These are phyloP conservation scores for Zenarchopterus dispar DNA, from an alignment of 2,797 vertebrate genomes.

Conservation along the genomic window DNA sequence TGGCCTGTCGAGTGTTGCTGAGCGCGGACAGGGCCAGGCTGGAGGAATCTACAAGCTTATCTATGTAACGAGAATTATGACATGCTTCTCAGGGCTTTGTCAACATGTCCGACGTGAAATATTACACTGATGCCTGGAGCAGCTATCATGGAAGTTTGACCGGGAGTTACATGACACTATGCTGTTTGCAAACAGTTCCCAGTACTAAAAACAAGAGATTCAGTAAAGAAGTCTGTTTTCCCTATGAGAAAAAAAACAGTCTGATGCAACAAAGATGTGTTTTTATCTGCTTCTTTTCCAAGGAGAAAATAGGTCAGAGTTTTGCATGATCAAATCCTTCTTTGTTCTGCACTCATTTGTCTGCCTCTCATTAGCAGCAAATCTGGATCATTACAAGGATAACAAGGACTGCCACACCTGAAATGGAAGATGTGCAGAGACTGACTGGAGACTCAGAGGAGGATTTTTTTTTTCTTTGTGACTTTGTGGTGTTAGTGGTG, in stretches of 20 bases:
- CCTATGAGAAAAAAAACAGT: conserved; percentile 25
- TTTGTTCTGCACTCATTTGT: conserved; percentile 71
- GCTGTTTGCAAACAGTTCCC: conserved; percentile 16
- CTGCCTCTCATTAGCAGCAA: conserved; percentile 70
- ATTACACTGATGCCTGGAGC: conserved; percentile 11
- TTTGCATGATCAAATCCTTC: conserved; percentile 53
- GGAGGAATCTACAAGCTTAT: conserved; percentile 38
- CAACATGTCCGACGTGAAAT: conserved; percentile 30
- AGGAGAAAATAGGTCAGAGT: conserved; percentile 62
- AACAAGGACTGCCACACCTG: conserved; percentile 62
- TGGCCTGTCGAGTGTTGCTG: conserved; percentile 44
- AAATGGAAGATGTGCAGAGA: conserved; percentile 46
- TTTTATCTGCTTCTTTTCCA: conserved; percentile 41
- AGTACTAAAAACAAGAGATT: conserved; percentile 4
- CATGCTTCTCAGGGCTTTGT: conserved; percentile 31
- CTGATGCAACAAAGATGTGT: conserved; percentile 41
- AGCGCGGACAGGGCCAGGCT: conserved; percentile 26
- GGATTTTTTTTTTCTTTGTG: conserved; percentile 5
- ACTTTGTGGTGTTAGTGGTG: background rate
- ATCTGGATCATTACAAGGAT: conserved; percentile 70
- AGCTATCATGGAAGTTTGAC: conserved; percentile 15
- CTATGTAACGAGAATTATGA: conserved; percentile 51
- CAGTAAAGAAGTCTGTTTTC: conserved; percentile 46
- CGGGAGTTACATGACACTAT: background rate
- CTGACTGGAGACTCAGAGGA: conserved; percentile 46